Percentiles rank a stretch among this genome's conserved stretches.
Conservation (phyloP, 2,888 invertebrate genomes). For the Tethea ocularis region DNA sequence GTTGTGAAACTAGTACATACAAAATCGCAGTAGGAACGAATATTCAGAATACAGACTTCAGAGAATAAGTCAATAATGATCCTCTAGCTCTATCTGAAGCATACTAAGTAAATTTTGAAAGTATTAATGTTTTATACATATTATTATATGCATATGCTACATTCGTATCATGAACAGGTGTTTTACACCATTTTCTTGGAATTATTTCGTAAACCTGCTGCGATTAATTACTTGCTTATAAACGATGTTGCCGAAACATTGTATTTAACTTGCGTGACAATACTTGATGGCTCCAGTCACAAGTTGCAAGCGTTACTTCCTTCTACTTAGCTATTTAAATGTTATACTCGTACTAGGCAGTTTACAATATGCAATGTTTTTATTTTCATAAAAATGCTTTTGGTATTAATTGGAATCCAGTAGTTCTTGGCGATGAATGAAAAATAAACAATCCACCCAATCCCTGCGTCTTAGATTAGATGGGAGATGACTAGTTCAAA, state of each 20-base stretch:
- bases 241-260: conserved; percentile 53
- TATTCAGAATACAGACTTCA: too few relatives aligned
- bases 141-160: too few relatives aligned
- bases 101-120: too few relatives aligned
- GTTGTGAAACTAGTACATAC: too few relatives aligned
- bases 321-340: conserved; percentile 38
- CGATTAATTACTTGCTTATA: conserved; percentile 34
- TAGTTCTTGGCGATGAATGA: not conserved
- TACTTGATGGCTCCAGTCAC: conserved; percentile 48
- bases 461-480: not conserved
- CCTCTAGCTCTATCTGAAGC: too few relatives aligned
- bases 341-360: conserved; percentile 18
- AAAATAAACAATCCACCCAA: not conserved
- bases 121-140: too few relatives aligned
- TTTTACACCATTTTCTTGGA: conserved; percentile 32
- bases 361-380: not conserved
- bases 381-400: not conserved
- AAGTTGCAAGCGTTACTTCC: conserved; percentile 52
- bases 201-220: conserved; percentile 36
- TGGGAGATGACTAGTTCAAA: not conserved
- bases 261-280: conserved; percentile 63
- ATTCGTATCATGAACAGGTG: conserved; percentile 15
- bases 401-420: not conserved
- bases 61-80: too few relatives aligned
- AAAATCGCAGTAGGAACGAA: too few relatives aligned